Percentiles rank a stretch among this genome's conserved stretches.
Conservation (phyloP, 2,113 vertebrate species). For the human region DNA sequence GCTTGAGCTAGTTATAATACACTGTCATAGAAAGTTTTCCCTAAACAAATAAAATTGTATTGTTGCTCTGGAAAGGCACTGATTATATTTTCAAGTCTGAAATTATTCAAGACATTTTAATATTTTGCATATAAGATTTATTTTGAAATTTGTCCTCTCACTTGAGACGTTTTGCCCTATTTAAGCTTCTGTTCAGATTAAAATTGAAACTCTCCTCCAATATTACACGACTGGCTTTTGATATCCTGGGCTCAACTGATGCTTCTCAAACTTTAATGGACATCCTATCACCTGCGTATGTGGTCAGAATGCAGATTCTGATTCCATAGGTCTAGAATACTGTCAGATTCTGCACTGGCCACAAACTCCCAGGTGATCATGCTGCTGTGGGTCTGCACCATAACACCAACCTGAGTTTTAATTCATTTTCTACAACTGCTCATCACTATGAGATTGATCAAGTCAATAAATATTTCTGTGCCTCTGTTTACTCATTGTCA, state of each 20-base stretch:
- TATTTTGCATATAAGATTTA: background rate
- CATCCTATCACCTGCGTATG: accelerated
- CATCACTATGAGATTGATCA: background rate
- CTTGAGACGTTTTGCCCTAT: background rate
- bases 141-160: background rate
- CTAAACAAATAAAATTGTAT: background rate
- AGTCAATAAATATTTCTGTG: background rate
- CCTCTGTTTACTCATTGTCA: background rate
- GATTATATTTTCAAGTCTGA: background rate
- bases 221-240: background rate
- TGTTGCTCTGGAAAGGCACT: background rate
- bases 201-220: background rate
- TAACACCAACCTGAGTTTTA: background rate
- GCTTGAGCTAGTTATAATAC: background rate
- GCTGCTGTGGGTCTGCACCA: accelerated
- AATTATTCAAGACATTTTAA: background rate
- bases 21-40: background rate
- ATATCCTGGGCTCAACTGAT: background rate
- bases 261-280: background rate
- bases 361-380: accelerated
- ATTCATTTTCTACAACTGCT: background rate
- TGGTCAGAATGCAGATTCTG: background rate
- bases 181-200: background rate
- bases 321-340: no score
- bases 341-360: background rate